These are phyloP conservation scores for Scaptomyza cyrtandrae DNA, from an alignment of 2,888 invertebrate species.

Conservation along the genomic window DNA sequence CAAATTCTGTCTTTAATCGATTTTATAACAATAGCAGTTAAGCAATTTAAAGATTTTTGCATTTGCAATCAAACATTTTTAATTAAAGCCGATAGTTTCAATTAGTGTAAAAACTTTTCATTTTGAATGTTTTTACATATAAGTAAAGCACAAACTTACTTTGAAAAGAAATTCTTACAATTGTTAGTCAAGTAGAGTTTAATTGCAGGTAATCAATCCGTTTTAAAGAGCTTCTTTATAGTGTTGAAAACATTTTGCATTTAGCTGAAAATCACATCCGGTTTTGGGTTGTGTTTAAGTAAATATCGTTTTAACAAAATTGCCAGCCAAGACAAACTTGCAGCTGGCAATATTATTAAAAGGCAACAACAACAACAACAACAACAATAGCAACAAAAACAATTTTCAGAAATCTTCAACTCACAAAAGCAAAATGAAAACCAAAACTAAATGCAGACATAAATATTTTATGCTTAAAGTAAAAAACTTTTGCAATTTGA, in stretches of 20 bases:
- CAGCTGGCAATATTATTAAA: constrained; percentile 37
- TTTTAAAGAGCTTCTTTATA: constrained; percentile 22
- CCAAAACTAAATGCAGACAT: constrained; percentile 77
- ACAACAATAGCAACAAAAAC: constrained; percentile 25
- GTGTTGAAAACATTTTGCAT: constrained; percentile 19
- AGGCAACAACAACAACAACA: constrained; percentile 23
- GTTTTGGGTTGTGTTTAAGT: constrained; percentile 47
- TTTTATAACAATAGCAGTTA: not conserved
- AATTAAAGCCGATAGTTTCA: not conserved
- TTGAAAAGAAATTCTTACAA: not conserved
- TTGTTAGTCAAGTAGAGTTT: constrained; percentile 6
- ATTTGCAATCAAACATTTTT: not conserved
- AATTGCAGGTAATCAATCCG: constrained; percentile 2
- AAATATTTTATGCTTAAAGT: constrained; percentile 78
- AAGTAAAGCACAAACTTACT: not conserved
- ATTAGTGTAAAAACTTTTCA: not conserved
- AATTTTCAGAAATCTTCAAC: too few species aligned
- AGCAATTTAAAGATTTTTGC: not conserved
- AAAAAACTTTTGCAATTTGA: constrained; percentile 78
- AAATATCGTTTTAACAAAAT: constrained; percentile 70
- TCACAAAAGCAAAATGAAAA: constrained; percentile 60
- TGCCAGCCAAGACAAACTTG: constrained; percentile 64
- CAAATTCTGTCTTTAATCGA: too few species aligned
- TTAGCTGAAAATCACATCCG: constrained; percentile 35
- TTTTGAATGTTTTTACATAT: not conserved